A percentile compares a stretch with the other conserved stretches of the same genome.
Evolutionary conservation across 2,113 vertebrate genomes (phyloP).

Genomic region (Tyto alba): DNA sequence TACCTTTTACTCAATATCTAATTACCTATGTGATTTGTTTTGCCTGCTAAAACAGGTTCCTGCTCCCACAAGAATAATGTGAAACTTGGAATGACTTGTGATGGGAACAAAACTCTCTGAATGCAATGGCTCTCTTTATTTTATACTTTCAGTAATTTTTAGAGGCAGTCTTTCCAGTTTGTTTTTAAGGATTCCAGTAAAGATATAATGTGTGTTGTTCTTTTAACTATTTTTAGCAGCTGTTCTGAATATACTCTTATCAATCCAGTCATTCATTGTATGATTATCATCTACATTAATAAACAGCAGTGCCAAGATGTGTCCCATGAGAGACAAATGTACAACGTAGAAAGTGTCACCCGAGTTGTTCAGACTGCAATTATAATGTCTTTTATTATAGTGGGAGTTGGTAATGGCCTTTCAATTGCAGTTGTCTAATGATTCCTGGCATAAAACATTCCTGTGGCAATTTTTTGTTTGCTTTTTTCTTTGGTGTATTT

Average conservation of each 20-base stretch:
- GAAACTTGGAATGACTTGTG: background rate
- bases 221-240: constrained; percentile 16
- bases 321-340: constrained; percentile 19
- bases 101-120: background rate
- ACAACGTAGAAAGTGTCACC: background rate
- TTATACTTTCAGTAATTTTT: background rate
- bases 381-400: constrained; percentile 39
- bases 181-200: background rate
- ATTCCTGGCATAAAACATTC: constrained; percentile 43
- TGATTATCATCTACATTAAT: constrained; percentile 42
- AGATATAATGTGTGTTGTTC: background rate
- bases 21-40: background rate
- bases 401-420: constrained; percentile 34
- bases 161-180: background rate
- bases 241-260: constrained; percentile 20
- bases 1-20: background rate
- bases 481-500: background rate
- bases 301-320: constrained; percentile 10
- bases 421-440: constrained; percentile 42
- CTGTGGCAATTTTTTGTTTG: constrained; percentile 7
- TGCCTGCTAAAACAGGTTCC: background rate
- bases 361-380: constrained; percentile 1
- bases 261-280: constrained; percentile 5
- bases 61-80: background rate
- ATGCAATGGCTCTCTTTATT: background rate